phyloP scores from a whole-genome alignment of 2,797 vertebrate species.

The Bucorvus abyssinicus region DNA sequence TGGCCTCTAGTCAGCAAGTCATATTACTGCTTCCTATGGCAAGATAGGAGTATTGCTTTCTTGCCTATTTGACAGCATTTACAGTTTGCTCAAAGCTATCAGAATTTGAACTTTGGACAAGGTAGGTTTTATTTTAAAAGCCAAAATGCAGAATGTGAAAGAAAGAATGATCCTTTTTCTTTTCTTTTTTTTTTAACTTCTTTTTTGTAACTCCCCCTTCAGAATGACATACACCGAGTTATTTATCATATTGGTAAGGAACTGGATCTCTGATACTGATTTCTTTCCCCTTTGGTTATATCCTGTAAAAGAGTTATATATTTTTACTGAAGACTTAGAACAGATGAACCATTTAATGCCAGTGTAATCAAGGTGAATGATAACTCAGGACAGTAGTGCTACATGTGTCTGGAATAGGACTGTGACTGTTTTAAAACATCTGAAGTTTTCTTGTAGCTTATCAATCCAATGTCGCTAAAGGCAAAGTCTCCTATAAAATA shows the following conservation, averaged over 20 bases:
- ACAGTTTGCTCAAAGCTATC: background rate
- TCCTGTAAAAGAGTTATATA: background rate
- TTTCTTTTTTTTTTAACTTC: fast-evolving
- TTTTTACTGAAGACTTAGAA: conserved; percentile 42
- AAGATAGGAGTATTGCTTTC: background rate
- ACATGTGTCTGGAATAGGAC: background rate
- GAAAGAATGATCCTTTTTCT: background rate
- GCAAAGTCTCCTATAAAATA: background rate
- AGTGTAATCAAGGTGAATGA: conserved; percentile 28
- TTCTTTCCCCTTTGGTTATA: background rate
- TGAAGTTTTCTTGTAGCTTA: background rate
- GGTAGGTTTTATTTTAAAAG: background rate
- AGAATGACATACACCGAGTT: background rate
- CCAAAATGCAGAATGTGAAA: background rate
- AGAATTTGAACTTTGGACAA: background rate
- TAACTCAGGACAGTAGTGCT: background rate
- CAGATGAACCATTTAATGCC: background rate
- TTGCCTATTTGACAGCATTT: background rate
- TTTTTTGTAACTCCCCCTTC: too few relatives aligned
- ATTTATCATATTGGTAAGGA: background rate
- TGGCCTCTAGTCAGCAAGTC: background rate
- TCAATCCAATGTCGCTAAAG: background rate
- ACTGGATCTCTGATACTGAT: background rate
- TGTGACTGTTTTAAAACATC: background rate
- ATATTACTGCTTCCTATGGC: background rate